Evolutionary conservation across 2,888 invertebrate genomes (phyloP).

Genomic region (Oscheius myriophilus): DNA sequence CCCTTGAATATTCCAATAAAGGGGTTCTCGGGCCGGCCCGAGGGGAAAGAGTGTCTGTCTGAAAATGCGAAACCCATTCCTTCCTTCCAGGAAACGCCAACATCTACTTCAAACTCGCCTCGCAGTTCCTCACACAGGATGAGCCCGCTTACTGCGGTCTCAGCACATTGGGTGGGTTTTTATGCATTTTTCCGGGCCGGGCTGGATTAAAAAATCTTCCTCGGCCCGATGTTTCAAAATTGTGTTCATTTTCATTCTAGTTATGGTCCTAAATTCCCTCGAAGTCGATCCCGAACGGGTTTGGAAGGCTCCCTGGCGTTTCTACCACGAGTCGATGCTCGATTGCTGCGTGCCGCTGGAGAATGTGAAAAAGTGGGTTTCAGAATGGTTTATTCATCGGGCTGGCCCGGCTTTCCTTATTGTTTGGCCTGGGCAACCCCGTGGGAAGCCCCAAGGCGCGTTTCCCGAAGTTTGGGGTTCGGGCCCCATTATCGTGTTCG

Average conservation of each 20-base stretch:
- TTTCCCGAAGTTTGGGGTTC: too few relatives aligned
- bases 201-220: too few relatives aligned
- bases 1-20: too few relatives aligned
- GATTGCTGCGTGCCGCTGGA: conserved; percentile 72
- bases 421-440: too few relatives aligned
- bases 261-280: conserved; percentile 71
- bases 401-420: too few relatives aligned
- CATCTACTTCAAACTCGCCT: conserved; percentile 71
- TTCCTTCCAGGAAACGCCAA: conserved; percentile 68
- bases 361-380: conserved; percentile 52
- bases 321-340: conserved; percentile 73
- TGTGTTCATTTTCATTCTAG: conserved; percentile 35
- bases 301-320: conserved; percentile 72
- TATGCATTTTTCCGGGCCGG: too few relatives aligned
- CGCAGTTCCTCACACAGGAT: conserved; percentile 73
- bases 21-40: too few relatives aligned
- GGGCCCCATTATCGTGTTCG: too few relatives aligned
- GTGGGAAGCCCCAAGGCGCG: too few relatives aligned
- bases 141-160: conserved; percentile 73
- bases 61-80: too few relatives aligned
- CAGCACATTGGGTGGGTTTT: conserved; percentile 71
- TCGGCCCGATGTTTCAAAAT: neutral
- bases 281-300: conserved; percentile 71
- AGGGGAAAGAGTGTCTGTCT: too few relatives aligned
- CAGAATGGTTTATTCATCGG: too few relatives aligned